A percentile compares a stretch with the other conserved stretches of the same genome.
phyloP scores from a whole-genome alignment of 2,888 invertebrate genomes.

The Galeruca laticollis region DNA sequence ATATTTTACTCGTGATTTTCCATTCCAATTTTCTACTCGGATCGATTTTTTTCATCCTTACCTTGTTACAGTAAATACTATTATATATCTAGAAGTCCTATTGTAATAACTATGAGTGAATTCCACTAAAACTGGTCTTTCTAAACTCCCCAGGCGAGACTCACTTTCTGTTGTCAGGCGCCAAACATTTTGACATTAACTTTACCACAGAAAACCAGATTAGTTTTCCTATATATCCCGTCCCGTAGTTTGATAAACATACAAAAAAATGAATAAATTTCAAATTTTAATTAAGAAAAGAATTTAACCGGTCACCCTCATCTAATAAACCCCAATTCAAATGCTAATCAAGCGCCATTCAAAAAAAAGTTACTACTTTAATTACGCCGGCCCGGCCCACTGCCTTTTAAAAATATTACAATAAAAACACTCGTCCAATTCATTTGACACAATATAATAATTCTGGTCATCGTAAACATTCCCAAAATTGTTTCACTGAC shows the following conservation, averaged over 20 bases:
- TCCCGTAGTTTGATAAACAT: slow-evolving; percentile 18
- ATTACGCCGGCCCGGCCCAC: slow-evolving; percentile 32
- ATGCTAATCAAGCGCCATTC: slow-evolving; percentile 28
- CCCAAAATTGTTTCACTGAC: slow-evolving; percentile 29
- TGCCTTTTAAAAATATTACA: slow-evolving; percentile 29
- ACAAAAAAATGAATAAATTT: slow-evolving; percentile 27
- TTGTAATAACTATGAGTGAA: no score
- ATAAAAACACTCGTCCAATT: slow-evolving; percentile 29
- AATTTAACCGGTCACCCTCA: slow-evolving; percentile 36
- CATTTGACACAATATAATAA: slow-evolving; percentile 31
- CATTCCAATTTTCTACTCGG: no score
- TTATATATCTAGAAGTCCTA: no score
- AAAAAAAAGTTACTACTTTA: slow-evolving; percentile 28
- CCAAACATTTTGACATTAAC: slow-evolving; percentile 21
- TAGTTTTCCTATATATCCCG: slow-evolving; percentile 16
- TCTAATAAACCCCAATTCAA: slow-evolving; percentile 32
- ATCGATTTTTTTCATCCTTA: no score
- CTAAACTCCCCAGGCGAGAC: no score
- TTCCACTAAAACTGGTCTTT: no score
- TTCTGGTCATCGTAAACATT: slow-evolving; percentile 29
- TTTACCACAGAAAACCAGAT: slow-evolving; percentile 26
- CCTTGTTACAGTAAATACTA: no score
- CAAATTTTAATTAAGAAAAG: slow-evolving; percentile 36
- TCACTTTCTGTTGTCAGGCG: slow-evolving; percentile 8
- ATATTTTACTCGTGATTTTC: no score